Base-by-base conservation (phyloP, 2,797 vertebrate genomes). In the Poecilia gillii region DNA sequence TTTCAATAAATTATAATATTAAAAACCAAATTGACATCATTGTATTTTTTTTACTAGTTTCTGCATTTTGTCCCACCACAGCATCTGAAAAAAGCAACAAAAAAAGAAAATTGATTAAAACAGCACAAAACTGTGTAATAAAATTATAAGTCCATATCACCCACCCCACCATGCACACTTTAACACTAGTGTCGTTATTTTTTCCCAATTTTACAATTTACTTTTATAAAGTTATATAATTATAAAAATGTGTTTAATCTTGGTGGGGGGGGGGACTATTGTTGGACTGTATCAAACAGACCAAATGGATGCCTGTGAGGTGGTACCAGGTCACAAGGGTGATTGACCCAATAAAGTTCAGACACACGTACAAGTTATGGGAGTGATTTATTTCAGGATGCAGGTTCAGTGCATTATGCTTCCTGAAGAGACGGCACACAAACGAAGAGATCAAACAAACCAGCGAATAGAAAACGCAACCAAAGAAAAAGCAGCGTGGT, bases 361-460 rank as follows among this genome's bases (percentile, higher is more conserved):
- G 92, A 89, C 79, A 91, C 89, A 90, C 46, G 39, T 91, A 91
- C 87, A 87, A 91, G 87, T 94, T 95, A 93, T 90, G 89, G 88
- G 86, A 92, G 94, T 94, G 91, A 92, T 94, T 95, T 94, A 95
- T 93, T 94, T 86, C 90, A 95, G 91, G 92, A 93, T 95, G 93
- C 94, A 92, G 90, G 90, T 92, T 95, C 93, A 96, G 95, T 96
- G 96, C 94, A 94, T 91, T 92, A 93, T 78, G 86, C 87, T 85
- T 95, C 94, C 95, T 93, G 93, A 92, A 94, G 90, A 96, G 90
- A 91, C 93, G 84, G 81, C 86, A 94, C 89, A 93, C 89, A 93
- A 92, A 91, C 85, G 78, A 89, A 90, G n/a, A 81, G 75, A 79
- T 82, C 73, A 84, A 90, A 92, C 76, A 82, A 89, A 91, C 59